Conservation (phyloP, 2,113 vertebrate genomes). For the Pseudopodoces humilis region DNA sequence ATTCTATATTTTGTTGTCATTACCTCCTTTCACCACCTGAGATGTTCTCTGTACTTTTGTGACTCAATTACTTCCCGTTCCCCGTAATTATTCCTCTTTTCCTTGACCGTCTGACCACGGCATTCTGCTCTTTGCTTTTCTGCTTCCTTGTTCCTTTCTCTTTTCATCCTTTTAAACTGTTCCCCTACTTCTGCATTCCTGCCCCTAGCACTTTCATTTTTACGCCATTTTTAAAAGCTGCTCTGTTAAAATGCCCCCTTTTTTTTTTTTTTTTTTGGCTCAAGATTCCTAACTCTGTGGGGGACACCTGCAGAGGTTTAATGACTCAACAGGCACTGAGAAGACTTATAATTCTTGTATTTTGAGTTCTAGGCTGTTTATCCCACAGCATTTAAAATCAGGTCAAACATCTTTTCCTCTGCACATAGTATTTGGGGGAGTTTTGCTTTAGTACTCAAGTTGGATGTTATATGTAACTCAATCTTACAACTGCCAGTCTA, state of each 20-base stretch:
- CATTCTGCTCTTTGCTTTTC: background rate
- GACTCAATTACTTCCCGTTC: background rate
- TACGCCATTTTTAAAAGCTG: background rate
- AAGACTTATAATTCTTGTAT: background rate
- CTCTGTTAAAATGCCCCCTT: background rate
- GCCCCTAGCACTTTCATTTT: background rate
- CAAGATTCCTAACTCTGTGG: background rate
- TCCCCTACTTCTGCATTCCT: background rate
- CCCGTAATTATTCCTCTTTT: background rate
- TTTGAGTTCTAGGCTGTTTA: background rate
- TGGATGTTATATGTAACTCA: background rate
- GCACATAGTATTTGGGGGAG: background rate
- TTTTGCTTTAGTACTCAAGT: background rate
- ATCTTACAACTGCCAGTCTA: background rate
- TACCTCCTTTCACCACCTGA: background rate
- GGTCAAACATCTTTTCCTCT: background rate
- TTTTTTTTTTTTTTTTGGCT: background rate
- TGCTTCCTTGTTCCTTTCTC: background rate
- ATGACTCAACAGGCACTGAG: background rate
- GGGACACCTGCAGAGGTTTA: slow-evolving; percentile 14
- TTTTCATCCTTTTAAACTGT: background rate
- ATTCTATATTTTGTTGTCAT: background rate
- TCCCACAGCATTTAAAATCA: background rate
- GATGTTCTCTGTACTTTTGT: background rate
- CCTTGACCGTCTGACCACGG: background rate